Conservation (phyloP, 2,113 vertebrate genomes). For the Cyphomyrus discorhynchus region DNA sequence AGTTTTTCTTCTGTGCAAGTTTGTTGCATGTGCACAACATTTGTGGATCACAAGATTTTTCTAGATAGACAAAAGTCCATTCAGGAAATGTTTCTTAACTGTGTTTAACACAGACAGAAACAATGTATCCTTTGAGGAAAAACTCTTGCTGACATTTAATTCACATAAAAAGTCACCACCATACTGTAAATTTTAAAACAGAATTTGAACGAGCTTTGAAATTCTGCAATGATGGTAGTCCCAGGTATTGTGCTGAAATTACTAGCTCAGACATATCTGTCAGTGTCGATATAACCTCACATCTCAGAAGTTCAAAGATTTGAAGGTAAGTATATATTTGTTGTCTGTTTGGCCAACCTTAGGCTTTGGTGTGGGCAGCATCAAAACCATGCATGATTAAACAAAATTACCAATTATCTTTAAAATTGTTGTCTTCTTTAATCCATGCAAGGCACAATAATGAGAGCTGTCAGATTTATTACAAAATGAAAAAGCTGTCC, state of each 20-base stretch:
- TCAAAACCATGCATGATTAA: background rate
- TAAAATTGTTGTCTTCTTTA: background rate
- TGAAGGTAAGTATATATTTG: background rate
- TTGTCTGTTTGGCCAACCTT: background rate
- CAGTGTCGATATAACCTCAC: background rate
- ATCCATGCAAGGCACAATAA: background rate
- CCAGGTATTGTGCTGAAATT: background rate
- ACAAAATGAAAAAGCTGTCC: slow-evolving; percentile 7
- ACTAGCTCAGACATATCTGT: background rate
- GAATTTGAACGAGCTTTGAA: background rate
- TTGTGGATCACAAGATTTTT: background rate
- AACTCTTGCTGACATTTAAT: background rate
- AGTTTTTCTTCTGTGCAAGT: background rate
- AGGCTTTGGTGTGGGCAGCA: background rate
- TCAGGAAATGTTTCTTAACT: background rate
- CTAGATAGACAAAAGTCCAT: background rate
- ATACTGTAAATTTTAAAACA: background rate
- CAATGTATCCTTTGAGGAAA: background rate
- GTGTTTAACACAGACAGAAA: background rate
- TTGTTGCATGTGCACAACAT: background rate
- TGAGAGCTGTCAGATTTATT: background rate
- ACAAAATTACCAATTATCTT: slow-evolving; percentile 1
- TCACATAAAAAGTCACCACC: background rate
- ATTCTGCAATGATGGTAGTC: background rate
- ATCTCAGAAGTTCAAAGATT: background rate